These are phyloP conservation scores for Thera obeliscata DNA, from an alignment of 2,888 invertebrate genomes.

Conservation along the genomic window DNA sequence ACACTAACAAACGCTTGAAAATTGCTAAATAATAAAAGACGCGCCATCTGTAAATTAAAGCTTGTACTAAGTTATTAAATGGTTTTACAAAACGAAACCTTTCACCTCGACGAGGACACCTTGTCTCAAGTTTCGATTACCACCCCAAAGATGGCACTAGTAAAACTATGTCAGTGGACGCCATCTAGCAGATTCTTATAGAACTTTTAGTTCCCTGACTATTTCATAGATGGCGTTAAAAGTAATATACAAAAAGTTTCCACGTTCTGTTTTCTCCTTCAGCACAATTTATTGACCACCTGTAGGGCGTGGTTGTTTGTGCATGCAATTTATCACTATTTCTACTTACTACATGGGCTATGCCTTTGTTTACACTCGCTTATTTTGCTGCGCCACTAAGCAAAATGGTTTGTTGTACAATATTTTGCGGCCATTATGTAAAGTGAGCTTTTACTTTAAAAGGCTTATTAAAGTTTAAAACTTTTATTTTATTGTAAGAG, in stretches of 20 bases:
- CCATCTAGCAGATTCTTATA: background rate
- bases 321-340: slow-evolving; percentile 37
- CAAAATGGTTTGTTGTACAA: slow-evolving; percentile 37
- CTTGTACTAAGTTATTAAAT: background rate
- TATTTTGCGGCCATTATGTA: slow-evolving; percentile 18
- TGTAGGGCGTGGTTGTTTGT: slow-evolving; percentile 37
- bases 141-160: slow-evolving; percentile 30
- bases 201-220: slow-evolving; percentile 3
- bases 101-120: background rate
- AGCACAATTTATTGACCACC: slow-evolving; percentile 38
- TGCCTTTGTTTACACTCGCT: slow-evolving; percentile 36
- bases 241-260: background rate
- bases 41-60: slow-evolving; percentile 2
- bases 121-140: background rate
- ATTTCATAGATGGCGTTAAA: slow-evolving; percentile 27
- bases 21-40: background rate
- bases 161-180: background rate
- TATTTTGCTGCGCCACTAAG: slow-evolving; percentile 34
- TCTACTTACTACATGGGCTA: slow-evolving; percentile 30
- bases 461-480: slow-evolving; percentile 5
- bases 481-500: background rate
- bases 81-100: background rate
- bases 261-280: slow-evolving; percentile 1
- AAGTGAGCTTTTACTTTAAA: slow-evolving; percentile 21
- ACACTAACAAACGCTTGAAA: too few species aligned